phyloP scores from a whole-genome alignment of 2,888 invertebrate species.

The Pyrrhia umbra region DNA sequence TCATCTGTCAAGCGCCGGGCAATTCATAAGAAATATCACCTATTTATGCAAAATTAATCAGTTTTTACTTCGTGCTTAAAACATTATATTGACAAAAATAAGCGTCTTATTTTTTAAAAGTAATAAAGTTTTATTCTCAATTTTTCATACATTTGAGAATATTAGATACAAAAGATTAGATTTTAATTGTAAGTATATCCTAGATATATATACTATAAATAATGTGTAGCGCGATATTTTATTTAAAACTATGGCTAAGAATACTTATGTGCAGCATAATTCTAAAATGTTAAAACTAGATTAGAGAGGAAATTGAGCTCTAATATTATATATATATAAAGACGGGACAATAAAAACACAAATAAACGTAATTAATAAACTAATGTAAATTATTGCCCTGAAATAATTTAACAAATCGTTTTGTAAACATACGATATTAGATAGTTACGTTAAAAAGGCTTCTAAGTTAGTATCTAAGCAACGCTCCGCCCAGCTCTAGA shows the following conservation, averaged over 20 bases:
- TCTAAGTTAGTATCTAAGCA: conserved; percentile 86
- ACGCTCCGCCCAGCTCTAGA: conserved; percentile 85
- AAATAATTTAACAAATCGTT: conserved; percentile 25
- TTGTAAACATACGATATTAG: conserved; percentile 63
- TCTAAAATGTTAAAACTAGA: no score
- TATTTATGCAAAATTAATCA: conserved; percentile 42
- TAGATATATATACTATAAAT: no score
- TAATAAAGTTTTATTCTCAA: no score
- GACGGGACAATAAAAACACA: no score
- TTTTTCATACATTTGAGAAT: no score
- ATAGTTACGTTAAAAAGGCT: conserved; percentile 74
- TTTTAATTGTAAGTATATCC: no score
- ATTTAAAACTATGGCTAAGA: no score
- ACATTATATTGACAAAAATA: conserved; percentile 12
- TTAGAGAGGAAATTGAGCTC: no score
- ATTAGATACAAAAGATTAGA: no score
- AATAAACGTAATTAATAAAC: conserved; percentile 1
- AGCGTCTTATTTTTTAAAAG: not conserved
- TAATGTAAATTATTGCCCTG: conserved; percentile 19
- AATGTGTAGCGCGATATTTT: no score
- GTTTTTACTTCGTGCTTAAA: conserved; percentile 28
- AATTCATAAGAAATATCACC: conserved; percentile 34
- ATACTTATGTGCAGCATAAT: no score
- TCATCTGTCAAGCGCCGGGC: conserved; percentile 40
- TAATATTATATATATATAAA: no score